Evolutionary conservation across 2,888 invertebrate species (phyloP).

Genomic region (Nemotelus nigrinus): DNA sequence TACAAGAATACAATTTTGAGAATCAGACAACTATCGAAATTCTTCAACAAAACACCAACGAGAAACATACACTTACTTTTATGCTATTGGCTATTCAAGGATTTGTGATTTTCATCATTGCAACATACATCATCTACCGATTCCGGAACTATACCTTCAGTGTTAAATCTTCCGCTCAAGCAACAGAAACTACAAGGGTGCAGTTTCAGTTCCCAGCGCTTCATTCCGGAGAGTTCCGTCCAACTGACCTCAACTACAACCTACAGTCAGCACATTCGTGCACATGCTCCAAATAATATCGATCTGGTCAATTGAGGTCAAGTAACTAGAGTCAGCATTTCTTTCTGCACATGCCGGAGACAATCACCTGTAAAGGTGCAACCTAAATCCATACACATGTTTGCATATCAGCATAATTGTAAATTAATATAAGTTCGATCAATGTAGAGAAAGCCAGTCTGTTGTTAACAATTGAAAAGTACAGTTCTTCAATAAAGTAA

Average conservation of each 20-base stretch:
- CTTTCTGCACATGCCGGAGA: background rate
- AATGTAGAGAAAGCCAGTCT: too few species aligned
- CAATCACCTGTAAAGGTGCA: background rate
- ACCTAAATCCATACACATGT: background rate
- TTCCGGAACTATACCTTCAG: background rate
- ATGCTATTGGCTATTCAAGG: slow-evolving; percentile 10
- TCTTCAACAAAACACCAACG: background rate
- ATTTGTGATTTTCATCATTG: background rate
- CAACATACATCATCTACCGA: slow-evolving; percentile 8
- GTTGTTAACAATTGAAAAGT: too few species aligned
- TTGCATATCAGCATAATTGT: too few species aligned
- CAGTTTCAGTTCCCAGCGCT: slow-evolving; percentile 25
- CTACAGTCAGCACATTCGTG: background rate
- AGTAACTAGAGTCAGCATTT: background rate
- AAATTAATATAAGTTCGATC: too few species aligned
- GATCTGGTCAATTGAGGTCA: background rate
- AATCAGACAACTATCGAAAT: background rate
- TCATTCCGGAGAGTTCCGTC: slow-evolving; percentile 16
- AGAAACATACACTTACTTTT: slow-evolving; percentile 10
- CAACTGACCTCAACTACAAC: background rate
- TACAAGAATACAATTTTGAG: slow-evolving; percentile 12
- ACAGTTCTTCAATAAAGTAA: too few species aligned
- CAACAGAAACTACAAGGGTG: slow-evolving; percentile 12
- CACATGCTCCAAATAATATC: background rate
- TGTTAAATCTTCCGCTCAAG: slow-evolving; percentile 5